A percentile compares a stretch with the other conserved stretches of the same genome.
Conservation (phyloP, 1,140 invertebrate genomes). For the Lordiphosa stackelbergi region DNA sequence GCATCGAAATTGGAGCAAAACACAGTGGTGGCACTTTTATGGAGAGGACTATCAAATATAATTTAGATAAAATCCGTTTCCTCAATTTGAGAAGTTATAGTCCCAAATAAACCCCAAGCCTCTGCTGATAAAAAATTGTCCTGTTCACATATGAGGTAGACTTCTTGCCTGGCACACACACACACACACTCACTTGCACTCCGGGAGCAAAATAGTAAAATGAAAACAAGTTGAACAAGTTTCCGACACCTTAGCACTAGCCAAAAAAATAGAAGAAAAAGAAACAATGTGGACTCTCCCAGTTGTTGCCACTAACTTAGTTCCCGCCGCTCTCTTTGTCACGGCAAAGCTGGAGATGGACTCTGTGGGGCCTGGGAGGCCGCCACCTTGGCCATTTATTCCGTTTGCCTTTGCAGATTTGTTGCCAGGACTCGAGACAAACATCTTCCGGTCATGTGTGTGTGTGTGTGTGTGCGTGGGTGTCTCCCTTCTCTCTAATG, state of each 20-base stretch:
- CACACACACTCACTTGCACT: slow-evolving; percentile 21
- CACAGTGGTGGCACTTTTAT: slow-evolving; percentile 1
- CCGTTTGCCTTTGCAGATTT: slow-evolving; percentile 42
- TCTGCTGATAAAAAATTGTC: slow-evolving; percentile 20
- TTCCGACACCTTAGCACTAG: slow-evolving; percentile 64
- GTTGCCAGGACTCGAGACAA: slow-evolving; percentile 41
- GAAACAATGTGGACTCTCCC: slow-evolving; percentile 20
- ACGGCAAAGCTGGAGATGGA: slow-evolving; percentile 1
- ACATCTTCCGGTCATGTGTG: slow-evolving; percentile 45
- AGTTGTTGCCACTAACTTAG: slow-evolving; percentile 48
- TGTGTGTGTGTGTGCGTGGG: slow-evolving; percentile 4
- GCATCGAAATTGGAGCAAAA: slow-evolving; percentile 7
- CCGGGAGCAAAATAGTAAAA: slow-evolving; percentile 53
- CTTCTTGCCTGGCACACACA: slow-evolving; percentile 7
- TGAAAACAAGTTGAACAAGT: slow-evolving; percentile 75
- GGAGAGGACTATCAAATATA: too few relatives aligned
- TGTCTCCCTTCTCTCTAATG: slow-evolving; percentile 44
- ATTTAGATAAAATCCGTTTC: too few relatives aligned
- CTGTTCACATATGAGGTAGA: slow-evolving; percentile 30
- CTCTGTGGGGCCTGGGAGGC: neutral
- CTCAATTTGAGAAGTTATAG: neutral
- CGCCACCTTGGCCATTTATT: slow-evolving; percentile 24
- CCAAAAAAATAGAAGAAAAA: slow-evolving; percentile 19
- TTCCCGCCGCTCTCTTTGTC: slow-evolving; percentile 36
- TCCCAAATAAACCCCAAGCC: slow-evolving; percentile 6